Percentiles rank a stretch among this genome's conserved stretches.
Evolutionary conservation across 2,113 vertebrate genomes (phyloP).

Genomic region (Casuarius casuarius): DNA sequence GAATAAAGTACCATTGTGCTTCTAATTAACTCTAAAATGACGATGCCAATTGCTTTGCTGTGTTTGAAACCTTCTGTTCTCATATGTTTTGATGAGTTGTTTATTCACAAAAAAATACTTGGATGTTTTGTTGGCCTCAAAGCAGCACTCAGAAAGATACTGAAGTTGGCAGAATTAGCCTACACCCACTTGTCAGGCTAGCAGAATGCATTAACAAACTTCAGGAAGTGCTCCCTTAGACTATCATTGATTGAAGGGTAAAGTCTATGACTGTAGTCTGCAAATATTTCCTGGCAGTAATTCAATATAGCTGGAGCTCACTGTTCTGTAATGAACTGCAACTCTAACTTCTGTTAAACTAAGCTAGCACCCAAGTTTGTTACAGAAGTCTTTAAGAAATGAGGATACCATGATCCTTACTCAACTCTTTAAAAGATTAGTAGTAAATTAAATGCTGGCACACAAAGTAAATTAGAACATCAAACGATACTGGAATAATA

Average conservation of each 20-base stretch:
- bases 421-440: slow-evolving; percentile 65
- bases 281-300: slow-evolving; percentile 75
- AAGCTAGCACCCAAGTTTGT: slow-evolving; percentile 2
- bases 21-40: slow-evolving; percentile 74
- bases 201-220: slow-evolving; percentile 49
- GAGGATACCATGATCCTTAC: slow-evolving; percentile 42
- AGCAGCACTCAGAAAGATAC: slow-evolving; percentile 50
- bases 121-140: slow-evolving; percentile 49
- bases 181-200: slow-evolving; percentile 47
- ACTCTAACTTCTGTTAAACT: slow-evolving; percentile 36
- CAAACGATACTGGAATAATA: slow-evolving; percentile 68
- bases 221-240: slow-evolving; percentile 50
- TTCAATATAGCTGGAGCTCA: slow-evolving; percentile 67
- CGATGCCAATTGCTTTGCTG: slow-evolving; percentile 64
- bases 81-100: slow-evolving; percentile 71
- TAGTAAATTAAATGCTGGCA: slow-evolving; percentile 58
- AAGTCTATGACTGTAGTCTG: slow-evolving; percentile 62
- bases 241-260: slow-evolving; percentile 63
- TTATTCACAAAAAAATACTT: slow-evolving; percentile 71
- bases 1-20: slow-evolving; percentile 62
- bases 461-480: slow-evolving; percentile 67
- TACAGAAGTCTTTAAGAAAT: slow-evolving; percentile 38
- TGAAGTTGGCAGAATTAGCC: slow-evolving; percentile 56
- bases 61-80: slow-evolving; percentile 76
- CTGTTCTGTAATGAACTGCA: slow-evolving; percentile 66